phyloP scores from a whole-genome alignment of 2,888 invertebrate species.

The Polydrusus pterygomalis region DNA sequence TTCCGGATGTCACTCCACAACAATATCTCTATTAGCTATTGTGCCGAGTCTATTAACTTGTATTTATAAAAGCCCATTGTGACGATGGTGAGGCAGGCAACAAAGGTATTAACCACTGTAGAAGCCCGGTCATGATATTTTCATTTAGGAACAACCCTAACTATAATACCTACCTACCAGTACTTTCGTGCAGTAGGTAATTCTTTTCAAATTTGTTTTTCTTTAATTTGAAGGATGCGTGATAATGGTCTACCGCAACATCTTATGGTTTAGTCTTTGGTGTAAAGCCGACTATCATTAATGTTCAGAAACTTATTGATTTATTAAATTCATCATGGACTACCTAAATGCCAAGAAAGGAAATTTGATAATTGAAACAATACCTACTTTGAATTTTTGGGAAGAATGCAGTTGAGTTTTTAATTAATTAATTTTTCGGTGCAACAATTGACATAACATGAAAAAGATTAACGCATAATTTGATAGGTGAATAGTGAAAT shows the following conservation, averaged over 20 bases:
- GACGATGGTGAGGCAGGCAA: constrained; percentile 36
- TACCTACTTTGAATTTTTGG: too few relatives aligned
- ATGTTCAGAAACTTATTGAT: not conserved
- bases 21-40: constrained; percentile 71
- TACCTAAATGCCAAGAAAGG: not conserved
- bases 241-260: constrained; percentile 22
- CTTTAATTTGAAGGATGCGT: constrained; percentile 47
- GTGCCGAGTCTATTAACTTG: constrained; percentile 70
- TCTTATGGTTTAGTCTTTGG: not conserved
- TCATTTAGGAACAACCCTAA: constrained; percentile 38
- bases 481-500: too few relatives aligned
- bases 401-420: too few relatives aligned
- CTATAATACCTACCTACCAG: constrained; percentile 26
- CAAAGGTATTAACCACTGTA: constrained; percentile 52
- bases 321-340: not conserved
- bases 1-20: constrained; percentile 65
- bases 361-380: too few relatives aligned
- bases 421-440: too few relatives aligned
- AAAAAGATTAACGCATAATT: too few relatives aligned
- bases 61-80: constrained; percentile 65
- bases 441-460: too few relatives aligned
- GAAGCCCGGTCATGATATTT: constrained; percentile 49
- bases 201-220: constrained; percentile 51
- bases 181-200: constrained; percentile 33
- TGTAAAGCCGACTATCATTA: not conserved